Conservation (phyloP, 2,888 invertebrate genomes). For the Alcis repandata region DNA sequence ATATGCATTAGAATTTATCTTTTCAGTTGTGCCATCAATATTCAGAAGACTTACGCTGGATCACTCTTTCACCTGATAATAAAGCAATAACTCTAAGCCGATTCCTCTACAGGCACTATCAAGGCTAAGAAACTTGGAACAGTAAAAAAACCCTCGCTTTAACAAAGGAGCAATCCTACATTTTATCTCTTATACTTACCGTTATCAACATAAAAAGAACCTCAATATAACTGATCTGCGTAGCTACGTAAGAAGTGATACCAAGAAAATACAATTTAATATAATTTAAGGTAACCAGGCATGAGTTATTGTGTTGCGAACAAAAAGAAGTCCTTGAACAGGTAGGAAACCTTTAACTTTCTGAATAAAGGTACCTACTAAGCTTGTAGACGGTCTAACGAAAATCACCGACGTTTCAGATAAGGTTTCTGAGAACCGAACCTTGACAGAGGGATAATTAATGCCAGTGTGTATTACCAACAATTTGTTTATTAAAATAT, state of each 20-base stretch:
- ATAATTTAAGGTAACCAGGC: constrained; percentile 17
- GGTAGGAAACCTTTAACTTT: constrained; percentile 32
- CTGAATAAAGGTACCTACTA: constrained; percentile 24
- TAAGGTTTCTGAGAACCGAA: constrained; percentile 39
- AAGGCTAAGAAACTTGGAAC: background rate
- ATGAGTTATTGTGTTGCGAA: constrained; percentile 34
- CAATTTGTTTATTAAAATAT: no score
- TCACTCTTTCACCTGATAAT: background rate
- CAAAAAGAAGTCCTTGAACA: constrained; percentile 41
- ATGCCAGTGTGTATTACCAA: background rate
- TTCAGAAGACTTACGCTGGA: background rate
- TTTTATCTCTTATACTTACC: background rate
- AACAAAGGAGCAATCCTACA: background rate
- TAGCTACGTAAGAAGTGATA: constrained; percentile 4
- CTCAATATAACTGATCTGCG: background rate
- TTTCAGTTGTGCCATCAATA: background rate
- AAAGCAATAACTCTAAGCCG: background rate
- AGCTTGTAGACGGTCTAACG: constrained; percentile 28
- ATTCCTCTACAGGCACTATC: background rate
- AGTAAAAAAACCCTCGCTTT: background rate
- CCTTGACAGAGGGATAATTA: constrained; percentile 7
- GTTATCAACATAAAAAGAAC: background rate
- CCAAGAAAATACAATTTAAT: constrained; percentile 21
- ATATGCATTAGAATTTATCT: background rate
- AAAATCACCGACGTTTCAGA: constrained; percentile 30